Percentiles rank a stretch among this genome's conserved stretches.
Conservation (phyloP, 2,888 invertebrate species). For the Rutpela maculata region DNA sequence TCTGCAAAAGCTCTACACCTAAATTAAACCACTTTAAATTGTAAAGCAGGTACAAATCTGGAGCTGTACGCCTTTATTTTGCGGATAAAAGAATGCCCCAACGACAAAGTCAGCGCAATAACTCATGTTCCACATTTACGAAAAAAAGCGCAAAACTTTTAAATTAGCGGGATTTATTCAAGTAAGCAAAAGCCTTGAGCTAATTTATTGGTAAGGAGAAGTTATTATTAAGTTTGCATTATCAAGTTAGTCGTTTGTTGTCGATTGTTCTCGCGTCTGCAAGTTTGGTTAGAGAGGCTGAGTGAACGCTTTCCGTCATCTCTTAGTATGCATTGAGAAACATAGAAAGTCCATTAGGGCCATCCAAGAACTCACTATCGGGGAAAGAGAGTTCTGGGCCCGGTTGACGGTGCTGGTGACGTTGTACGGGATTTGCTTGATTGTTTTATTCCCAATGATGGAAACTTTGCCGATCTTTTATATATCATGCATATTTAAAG, state of each 20-base stretch:
- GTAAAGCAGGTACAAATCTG: constrained; percentile 6
- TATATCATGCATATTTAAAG: constrained; percentile 20
- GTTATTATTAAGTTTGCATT: constrained; percentile 71
- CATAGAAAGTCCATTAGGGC: constrained; percentile 73
- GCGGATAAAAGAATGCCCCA: constrained; percentile 13
- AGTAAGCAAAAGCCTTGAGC: constrained; percentile 56
- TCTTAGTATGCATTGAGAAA: constrained; percentile 69
- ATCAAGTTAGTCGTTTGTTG: constrained; percentile 70
- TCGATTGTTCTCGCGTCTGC: constrained; percentile 66
- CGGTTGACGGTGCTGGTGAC: constrained; percentile 52
- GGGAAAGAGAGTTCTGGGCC: constrained; percentile 52
- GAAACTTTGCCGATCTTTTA: constrained; percentile 37
- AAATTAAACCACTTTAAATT: constrained; percentile 7
- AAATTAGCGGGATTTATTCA: constrained; percentile 60
- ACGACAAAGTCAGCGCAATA: constrained; percentile 41
- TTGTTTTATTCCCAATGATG: constrained; percentile 51
- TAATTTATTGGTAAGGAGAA: constrained; percentile 64
- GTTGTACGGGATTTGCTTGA: constrained; percentile 34
- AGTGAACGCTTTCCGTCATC: constrained; percentile 64
- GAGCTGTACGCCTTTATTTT: constrained; percentile 25
- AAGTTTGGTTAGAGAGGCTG: constrained; percentile 59
- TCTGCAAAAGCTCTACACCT: neutral
- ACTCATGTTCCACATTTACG: constrained; percentile 40
- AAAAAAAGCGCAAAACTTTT: constrained; percentile 56
- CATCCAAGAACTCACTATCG: constrained; percentile 67